Evolutionary conservation across 1,140 invertebrate genomes (phyloP), one percentile per base, ranked within the genome.

Genomic region (Atopsyche davidsoni): DNA sequence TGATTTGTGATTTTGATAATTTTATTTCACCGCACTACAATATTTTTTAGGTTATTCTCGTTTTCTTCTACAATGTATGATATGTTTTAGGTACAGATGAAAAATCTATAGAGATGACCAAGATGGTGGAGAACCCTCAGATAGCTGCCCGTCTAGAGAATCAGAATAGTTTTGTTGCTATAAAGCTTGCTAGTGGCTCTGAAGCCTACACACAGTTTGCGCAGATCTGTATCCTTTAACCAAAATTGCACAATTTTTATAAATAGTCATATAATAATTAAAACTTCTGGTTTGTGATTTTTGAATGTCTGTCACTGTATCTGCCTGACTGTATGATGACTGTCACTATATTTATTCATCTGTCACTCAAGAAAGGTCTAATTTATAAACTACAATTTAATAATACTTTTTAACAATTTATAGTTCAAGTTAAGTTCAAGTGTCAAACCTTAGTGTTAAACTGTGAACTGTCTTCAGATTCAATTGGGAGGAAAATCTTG

Each of bases 161-260:
- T n/a, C 67, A 76, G 9, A 11, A 16, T 3, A 67, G 81, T 54
- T 87, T 87, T 74, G 79, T 87, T 14, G 79, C 82, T 47, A 79
- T 92, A 46, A 83, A 84, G 74, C 66, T 90, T 13, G 76, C 80
- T 59, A 81, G 79, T 52, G 78, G 80, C 7, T 79, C 79, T 48
- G 75, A 84, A 32, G 74, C 82, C 35, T 87, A 89, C 64, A 79
- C 75, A 60, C 87, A 89, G 60, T 92, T 93, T 69, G 79, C 79
- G 45, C 79, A 86, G 66, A 87, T 92, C 58, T 92, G 89, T 93
- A 86, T 81, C 79, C 79, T 83, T 78, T 77, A 51, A 18, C 11
- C 22, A 40, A 34, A 45, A 44, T 46, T 3, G 6, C 4, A 34
- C 18, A 38, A 13, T 14, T 11, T 38, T 7, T 38, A 16, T 38